These are phyloP conservation scores for Dynastes maya DNA, from an alignment of 2,888 invertebrate species.

Conservation along the genomic window DNA sequence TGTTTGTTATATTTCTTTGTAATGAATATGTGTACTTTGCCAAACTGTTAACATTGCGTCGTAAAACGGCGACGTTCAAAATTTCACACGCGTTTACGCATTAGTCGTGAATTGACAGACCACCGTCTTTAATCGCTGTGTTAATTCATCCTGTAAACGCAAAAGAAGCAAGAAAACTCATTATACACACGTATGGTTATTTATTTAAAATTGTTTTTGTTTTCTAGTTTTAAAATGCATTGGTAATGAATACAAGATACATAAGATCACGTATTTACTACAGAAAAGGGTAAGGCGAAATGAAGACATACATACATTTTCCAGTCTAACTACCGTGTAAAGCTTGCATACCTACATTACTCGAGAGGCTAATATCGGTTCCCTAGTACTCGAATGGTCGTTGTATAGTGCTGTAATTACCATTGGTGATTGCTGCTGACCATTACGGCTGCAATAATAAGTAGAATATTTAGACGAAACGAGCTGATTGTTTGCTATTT, in stretches of 20 bases:
- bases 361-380: slow-evolving; percentile 10
- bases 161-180: no score
- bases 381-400: neutral
- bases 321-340: slow-evolving; percentile 16
- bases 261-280: slow-evolving; percentile 13
- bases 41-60: no score
- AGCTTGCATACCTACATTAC: slow-evolving; percentile 9
- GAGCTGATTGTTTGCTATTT: neutral
- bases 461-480: slow-evolving; percentile 21
- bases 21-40: no score
- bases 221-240: no score
- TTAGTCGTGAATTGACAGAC: no score
- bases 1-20: no score
- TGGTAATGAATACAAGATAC: neutral
- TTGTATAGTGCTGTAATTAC: slow-evolving; percentile 14
- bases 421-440: slow-evolving; percentile 17
- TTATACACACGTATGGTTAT: no score
- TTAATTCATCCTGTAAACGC: no score
- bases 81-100: no score
- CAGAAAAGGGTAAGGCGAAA: neutral
- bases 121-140: no score
- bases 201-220: no score
- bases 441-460: slow-evolving; percentile 24
- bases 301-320: slow-evolving; percentile 20
- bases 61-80: no score